Conservation (phyloP, 2,797 vertebrate species). For the Gymnodraco acuticeps region DNA sequence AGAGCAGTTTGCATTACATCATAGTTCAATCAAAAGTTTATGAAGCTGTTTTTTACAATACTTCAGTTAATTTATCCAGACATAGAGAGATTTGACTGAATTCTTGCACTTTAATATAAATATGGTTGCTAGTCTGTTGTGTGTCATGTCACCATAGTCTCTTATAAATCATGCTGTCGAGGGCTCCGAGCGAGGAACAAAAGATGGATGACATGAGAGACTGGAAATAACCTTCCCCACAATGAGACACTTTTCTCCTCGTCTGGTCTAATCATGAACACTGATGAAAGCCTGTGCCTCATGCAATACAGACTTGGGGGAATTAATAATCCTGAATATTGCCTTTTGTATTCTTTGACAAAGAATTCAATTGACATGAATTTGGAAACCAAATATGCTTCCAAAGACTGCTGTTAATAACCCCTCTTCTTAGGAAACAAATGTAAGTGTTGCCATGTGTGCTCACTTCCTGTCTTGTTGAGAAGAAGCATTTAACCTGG, state of each 20-base stretch:
- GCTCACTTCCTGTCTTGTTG: constrained; percentile 38
- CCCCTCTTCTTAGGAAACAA: constrained; percentile 18
- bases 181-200: constrained; percentile 15
- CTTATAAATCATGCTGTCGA: constrained; percentile 19
- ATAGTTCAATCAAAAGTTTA: no score
- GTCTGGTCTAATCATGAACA: constrained; percentile 42
- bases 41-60: no score
- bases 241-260: constrained; percentile 37
- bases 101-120: not conserved
- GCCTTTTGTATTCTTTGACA: constrained; percentile 31
- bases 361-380: constrained; percentile 27
- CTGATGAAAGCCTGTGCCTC: constrained; percentile 43
- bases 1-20: no score
- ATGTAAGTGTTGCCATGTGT: constrained; percentile 22
- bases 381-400: constrained; percentile 28
- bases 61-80: not conserved
- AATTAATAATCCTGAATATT: constrained; percentile 28
- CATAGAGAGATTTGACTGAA: not conserved
- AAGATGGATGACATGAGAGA: constrained; percentile 29
- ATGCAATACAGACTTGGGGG: constrained; percentile 15
- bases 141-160: constrained; percentile 29
- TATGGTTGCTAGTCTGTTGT: not conserved
- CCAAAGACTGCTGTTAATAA: constrained; percentile 1
- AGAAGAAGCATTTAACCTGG: constrained; percentile 55
- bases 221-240: constrained; percentile 40